phyloP scores from a whole-genome alignment of 2,888 invertebrate genomes.

The Alentia gelatinosa region DNA sequence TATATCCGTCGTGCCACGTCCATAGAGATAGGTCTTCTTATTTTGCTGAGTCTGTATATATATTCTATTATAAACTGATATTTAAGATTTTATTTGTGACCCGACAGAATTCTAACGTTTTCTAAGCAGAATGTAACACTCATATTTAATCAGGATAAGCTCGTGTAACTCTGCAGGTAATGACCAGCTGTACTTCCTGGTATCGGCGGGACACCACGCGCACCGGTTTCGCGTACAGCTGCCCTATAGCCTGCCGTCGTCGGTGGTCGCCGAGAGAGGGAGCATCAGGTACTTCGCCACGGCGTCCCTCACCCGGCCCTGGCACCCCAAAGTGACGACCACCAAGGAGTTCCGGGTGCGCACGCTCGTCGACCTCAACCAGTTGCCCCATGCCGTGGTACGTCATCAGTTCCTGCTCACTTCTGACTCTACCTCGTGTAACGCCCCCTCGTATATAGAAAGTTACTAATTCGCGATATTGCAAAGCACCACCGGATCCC shows the following conservation, averaged over 20 bases:
- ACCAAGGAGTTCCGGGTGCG: conserved; percentile 42
- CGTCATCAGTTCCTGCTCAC: too few relatives aligned
- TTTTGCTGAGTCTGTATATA: too few relatives aligned
- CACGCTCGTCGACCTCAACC: conserved; percentile 55
- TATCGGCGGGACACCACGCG: conserved; percentile 45
- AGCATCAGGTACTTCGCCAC: conserved; percentile 56
- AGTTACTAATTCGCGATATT: too few relatives aligned
- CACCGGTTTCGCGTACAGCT: conserved; percentile 55
- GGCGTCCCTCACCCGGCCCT: conserved; percentile 54
- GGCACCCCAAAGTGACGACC: conserved; percentile 32
- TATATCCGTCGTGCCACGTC: too few relatives aligned
- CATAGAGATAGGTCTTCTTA: too few relatives aligned
- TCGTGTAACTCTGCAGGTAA: neutral
- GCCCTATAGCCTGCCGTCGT: conserved; percentile 56
- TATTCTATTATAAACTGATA: neutral
- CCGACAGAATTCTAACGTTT: neutral
- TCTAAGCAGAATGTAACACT: neutral
- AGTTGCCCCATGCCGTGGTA: conserved; percentile 51
- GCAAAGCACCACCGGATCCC: too few relatives aligned
- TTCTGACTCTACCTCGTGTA: too few relatives aligned
- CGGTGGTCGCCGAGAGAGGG: conserved; percentile 37
- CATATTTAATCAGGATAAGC: neutral
- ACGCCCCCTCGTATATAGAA: too few relatives aligned
- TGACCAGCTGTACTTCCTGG: neutral
- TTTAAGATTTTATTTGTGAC: neutral